Base-by-base conservation (phyloP, 2,113 vertebrate genomes). In the Siniperca chuatsi region DNA sequence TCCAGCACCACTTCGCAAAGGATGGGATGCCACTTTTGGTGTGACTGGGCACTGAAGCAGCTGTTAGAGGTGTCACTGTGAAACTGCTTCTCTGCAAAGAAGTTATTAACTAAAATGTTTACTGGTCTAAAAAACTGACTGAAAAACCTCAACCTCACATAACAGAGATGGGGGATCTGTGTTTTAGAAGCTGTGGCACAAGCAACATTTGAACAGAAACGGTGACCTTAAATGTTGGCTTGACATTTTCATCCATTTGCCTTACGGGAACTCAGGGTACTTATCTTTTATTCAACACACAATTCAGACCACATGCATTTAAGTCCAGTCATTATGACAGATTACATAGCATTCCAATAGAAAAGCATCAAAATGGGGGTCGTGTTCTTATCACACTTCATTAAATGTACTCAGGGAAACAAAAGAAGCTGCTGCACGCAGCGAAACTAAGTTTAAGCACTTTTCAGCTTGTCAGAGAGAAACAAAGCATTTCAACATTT, bases 261-360 rank as follows among this genome's bases (percentile, higher is more conserved):
- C 79, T 83, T 61, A 88, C 33, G 58, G 74, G 79, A 90, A 74
- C 58, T 70, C 73, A 67, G 76, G 33, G 57, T 55, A 15, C 55
- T 86, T 68, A 86, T 88, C 70, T 86, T 89, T 86, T 82, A 86
- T 88, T 88, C 88, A 86, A n/a, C 83, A 68, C 71, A 33, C 33
- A 20, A 46, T 62, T 76, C 23, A 0, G 74, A 57, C 61, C 57
- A n/a, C 54, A 71, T 42, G 25, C 44, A 37, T 89, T 89, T 74
- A 65, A 78, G 81, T 70, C 13, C 44, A 25, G 78, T 67, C 78
- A 61, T 81, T 66, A 84, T 25, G 4, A 71, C 4, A 0, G 4
- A 81, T 71, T 52, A 75, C 78, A 75, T 1, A 18, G 50, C 72
- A 62, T 61, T 62, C 48, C 35, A 57, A 50, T 8, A 37, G 25